Evolutionary conservation across 2,797 vertebrate genomes (phyloP).

Genomic region (Nyctalus aviator): DNA sequence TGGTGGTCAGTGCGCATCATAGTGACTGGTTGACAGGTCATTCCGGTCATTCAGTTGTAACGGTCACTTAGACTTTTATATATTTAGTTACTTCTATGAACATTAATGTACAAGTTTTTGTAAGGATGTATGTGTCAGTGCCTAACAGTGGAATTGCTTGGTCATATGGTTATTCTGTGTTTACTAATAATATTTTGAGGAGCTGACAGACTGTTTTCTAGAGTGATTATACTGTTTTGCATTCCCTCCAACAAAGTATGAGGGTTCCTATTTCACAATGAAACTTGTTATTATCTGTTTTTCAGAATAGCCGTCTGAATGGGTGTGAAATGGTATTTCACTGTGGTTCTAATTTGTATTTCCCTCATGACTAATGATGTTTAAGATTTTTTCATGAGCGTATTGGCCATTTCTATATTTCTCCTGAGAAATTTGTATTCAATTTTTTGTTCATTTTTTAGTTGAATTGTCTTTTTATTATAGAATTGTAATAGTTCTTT

Average conservation of each 20-base stretch:
- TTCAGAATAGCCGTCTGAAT: neutral
- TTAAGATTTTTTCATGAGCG: neutral
- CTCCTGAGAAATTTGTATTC: neutral
- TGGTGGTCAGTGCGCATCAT: too few relatives aligned
- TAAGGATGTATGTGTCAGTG: neutral
- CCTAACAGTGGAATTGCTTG: neutral
- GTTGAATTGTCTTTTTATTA: neutral
- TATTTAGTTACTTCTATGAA: neutral
- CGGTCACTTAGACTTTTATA: too few relatives aligned
- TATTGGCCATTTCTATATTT: neutral
- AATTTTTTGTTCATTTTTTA: neutral
- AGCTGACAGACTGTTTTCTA: neutral
- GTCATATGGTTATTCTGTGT: neutral
- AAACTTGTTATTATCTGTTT: neutral
- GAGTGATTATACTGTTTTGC: neutral
- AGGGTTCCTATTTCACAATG: neutral
- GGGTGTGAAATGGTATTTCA: neutral
- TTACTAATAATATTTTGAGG: neutral
- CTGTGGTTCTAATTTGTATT: conserved; percentile 8
- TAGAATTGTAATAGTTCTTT: neutral
- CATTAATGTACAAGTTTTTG: neutral
- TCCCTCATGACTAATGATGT: neutral
- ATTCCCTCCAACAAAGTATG: neutral
- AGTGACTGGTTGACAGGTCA: too few relatives aligned
- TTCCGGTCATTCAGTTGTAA: too few relatives aligned